Conservation (phyloP, 2,888 invertebrate species). For the Bhutanitis thaidina region DNA sequence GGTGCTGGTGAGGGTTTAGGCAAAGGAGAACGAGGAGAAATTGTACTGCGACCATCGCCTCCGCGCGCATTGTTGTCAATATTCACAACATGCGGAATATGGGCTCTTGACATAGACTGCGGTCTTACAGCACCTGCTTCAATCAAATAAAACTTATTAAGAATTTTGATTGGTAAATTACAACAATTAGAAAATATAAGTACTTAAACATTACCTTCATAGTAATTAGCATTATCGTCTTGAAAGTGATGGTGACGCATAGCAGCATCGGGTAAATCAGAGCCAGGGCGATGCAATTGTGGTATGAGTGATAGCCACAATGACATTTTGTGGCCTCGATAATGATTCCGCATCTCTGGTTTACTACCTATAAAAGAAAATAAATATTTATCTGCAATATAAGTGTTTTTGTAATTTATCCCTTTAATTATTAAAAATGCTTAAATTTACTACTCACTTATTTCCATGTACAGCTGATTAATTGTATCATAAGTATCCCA, state of each 20-base stretch:
- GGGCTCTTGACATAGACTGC: slow-evolving; percentile 84
- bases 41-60: slow-evolving; percentile 48
- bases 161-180: no score
- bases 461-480: slow-evolving; percentile 92
- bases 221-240: slow-evolving; percentile 88
- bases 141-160: not conserved
- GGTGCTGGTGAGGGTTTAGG: slow-evolving; percentile 59
- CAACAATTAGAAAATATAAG: no score
- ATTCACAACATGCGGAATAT: slow-evolving; percentile 78
- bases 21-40: slow-evolving; percentile 68
- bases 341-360: slow-evolving; percentile 92
- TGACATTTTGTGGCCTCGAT: slow-evolving; percentile 95
- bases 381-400: no score
- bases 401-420: no score
- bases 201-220: slow-evolving; percentile 82
- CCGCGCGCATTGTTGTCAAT: slow-evolving; percentile 47
- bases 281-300: slow-evolving; percentile 91
- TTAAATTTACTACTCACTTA: slow-evolving; percentile 75
- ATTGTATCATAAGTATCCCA: slow-evolving; percentile 96
- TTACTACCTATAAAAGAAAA: slow-evolving; percentile 77
- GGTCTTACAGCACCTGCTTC: slow-evolving; percentile 85
- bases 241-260: slow-evolving; percentile 94
- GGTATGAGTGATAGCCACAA: slow-evolving; percentile 95
- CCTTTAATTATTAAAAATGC: no score
- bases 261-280: slow-evolving; percentile 86